Evolutionary conservation across 2,888 invertebrate species (phyloP), one percentile per base, ranked within the genome.

Genomic region (Hypercompe scribonia): DNA sequence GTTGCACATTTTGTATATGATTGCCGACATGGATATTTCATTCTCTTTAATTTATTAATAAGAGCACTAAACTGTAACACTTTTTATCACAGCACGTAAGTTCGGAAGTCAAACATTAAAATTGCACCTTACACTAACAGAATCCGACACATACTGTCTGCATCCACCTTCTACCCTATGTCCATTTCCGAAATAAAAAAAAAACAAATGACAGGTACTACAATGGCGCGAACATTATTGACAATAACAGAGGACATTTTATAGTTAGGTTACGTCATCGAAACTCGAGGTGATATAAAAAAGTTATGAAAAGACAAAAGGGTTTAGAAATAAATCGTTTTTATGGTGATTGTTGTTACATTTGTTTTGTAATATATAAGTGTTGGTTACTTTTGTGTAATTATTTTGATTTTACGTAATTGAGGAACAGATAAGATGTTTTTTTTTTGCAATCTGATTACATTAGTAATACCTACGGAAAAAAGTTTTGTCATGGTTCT

Each of bases 131-230:
- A 90, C 95, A 73, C 91, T 81, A 82, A 91, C 94, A 94, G 91
- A 92, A 93, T 93, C 92, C 86, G 90, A 90, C 87, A 85, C 79
- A 82, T 88, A 95, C 95, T 95, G 95, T 88, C 91, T 89, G 89
- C 78, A 89, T 80, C 81, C 78, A 82, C 82, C 85, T 86, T 83
- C 90, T 90, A 90, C 90, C 91, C 90, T 89, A 90, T 92, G 93
- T 94, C 94, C 94, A 92, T 94, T 94, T 93, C 91, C 92, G 91
- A 92, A 91, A 90, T 92, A 92, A 86, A 93, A 90, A 92, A 90
- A 86, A 79, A 73, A 78, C 78, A 83, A 83, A 84, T 83, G 81
- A 92, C 93, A 94, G 94, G 94, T 95, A 93, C 84, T 86, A 87
- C 84, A 85, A 86, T 78, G 72, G 82, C 81, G 79, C 78, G 71